Conservation (phyloP, 2,113 vertebrate species). For the Chaenogobius annularis region DNA sequence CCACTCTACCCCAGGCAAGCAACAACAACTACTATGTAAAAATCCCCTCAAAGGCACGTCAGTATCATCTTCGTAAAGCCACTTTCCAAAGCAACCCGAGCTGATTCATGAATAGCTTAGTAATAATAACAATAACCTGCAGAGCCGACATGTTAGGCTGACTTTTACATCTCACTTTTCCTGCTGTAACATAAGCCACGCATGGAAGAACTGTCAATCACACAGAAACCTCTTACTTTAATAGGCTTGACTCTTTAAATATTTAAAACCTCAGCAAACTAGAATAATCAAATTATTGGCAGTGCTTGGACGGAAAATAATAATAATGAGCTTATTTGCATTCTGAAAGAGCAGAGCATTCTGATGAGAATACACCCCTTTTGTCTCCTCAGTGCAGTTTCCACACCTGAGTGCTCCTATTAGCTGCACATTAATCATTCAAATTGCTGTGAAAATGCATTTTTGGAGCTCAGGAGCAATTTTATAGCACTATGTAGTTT, state of each 20-base stretch:
- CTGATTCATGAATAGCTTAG: slow-evolving; percentile 40
- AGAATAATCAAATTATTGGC: slow-evolving; percentile 34
- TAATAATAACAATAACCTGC: slow-evolving; percentile 2
- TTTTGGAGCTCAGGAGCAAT: slow-evolving; percentile 16
- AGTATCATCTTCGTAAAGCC: slow-evolving; percentile 41
- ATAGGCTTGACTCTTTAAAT: slow-evolving; percentile 24
- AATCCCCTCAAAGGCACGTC: slow-evolving; percentile 55
- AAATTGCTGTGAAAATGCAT: slow-evolving; percentile 4
- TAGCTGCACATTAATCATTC: slow-evolving; percentile 25
- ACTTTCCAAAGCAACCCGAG: slow-evolving; percentile 17
- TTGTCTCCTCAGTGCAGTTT: slow-evolving; percentile 1
- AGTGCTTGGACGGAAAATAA: background rate
- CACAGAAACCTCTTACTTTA: slow-evolving; percentile 21
- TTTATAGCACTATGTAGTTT: background rate
- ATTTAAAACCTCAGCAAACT: slow-evolving; percentile 12
- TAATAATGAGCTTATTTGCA: slow-evolving; percentile 11
- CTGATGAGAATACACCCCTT: background rate
- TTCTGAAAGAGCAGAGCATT: slow-evolving; percentile 10
- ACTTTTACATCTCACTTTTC: slow-evolving; percentile 18
- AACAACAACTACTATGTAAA: slow-evolving; percentile 50
- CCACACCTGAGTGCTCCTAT: slow-evolving; percentile 8
- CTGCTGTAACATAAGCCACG: slow-evolving; percentile 11
- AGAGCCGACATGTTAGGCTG: slow-evolving; percentile 10
- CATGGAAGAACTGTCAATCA: slow-evolving; percentile 15
- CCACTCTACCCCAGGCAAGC: slow-evolving; percentile 19